Conservation (phyloP, 2,888 invertebrate species). For the Peribatodes rhomboidaria region DNA sequence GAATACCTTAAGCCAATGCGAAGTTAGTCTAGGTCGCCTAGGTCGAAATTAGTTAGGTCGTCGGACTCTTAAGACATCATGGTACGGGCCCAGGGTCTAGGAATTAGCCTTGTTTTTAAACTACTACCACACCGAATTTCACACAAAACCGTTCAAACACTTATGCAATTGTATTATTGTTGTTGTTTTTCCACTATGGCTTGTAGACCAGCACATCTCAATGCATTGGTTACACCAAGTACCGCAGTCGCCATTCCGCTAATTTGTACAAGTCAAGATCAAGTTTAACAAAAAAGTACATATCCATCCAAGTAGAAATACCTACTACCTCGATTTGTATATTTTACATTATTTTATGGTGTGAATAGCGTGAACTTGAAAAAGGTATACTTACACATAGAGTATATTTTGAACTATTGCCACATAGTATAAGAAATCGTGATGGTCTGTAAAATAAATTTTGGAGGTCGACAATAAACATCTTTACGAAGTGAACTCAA, state of each 20-base stretch:
- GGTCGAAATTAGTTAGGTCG: too few relatives aligned
- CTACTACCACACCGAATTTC: too few relatives aligned
- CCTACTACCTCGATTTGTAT: conserved; percentile 62
- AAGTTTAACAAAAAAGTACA: conserved; percentile 63
- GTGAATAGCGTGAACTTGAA: conserved; percentile 23
- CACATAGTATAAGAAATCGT: conserved; percentile 16
- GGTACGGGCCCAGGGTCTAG: too few relatives aligned
- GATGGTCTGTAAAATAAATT: conserved; percentile 7
- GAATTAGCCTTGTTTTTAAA: too few relatives aligned
- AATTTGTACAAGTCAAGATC: conserved; percentile 59
- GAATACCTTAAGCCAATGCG: too few relatives aligned
- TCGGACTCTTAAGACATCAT: too few relatives aligned
- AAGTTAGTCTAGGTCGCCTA: too few relatives aligned
- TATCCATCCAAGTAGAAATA: too few relatives aligned
- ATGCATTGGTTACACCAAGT: conserved; percentile 66
- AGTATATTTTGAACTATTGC: conserved; percentile 15
- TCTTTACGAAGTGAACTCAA: conserved; percentile 12
- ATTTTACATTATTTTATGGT: conserved; percentile 45
- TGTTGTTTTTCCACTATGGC: conserved; percentile 27
- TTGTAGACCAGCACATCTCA: conserved; percentile 56
- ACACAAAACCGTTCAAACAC: too few relatives aligned
- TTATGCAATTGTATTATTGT: too few relatives aligned
- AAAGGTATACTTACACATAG: conserved; percentile 12
- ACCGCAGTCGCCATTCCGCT: conserved; percentile 40
- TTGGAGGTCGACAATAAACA: conserved; percentile 17